These are phyloP conservation scores for Pogonus chalceus DNA, from an alignment of 1,140 invertebrate genomes.

Conservation along the genomic window DNA sequence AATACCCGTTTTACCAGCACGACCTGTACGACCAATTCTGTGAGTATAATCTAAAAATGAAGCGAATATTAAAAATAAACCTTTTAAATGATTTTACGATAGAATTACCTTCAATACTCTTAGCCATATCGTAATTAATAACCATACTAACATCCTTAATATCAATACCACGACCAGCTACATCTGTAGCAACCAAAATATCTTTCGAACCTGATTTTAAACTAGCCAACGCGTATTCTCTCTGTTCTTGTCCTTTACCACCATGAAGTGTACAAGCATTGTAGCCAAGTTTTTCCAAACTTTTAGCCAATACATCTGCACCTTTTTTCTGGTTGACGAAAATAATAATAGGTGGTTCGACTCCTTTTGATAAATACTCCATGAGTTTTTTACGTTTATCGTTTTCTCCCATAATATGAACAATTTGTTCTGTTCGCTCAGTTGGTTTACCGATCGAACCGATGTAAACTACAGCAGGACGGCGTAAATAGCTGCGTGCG, in stretches of 20 bases:
- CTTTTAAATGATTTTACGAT: neutral
- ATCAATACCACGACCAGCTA: conserved; percentile 99
- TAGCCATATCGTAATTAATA: conserved; percentile 99
- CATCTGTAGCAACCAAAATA: conserved; percentile 99
- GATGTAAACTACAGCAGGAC: conserved; percentile 97
- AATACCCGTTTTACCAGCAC: conserved; percentile 94
- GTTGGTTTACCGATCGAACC: conserved; percentile 97
- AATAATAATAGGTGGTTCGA: conserved; percentile 96
- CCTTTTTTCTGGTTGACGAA: conserved; percentile 99
- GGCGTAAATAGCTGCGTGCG: conserved; percentile 85
- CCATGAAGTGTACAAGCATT: conserved; percentile 96
- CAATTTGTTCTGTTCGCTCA: conserved; percentile 95
- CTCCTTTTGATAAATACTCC: conserved; percentile 73
- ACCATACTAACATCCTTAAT: conserved; percentile 98
- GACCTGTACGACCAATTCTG: conserved; percentile 97
- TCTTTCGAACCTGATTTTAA: conserved; percentile 92
- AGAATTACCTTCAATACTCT: conserved; percentile 79
- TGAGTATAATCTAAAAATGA: conserved; percentile 90
- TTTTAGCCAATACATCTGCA: conserved; percentile 94
- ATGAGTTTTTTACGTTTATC: conserved; percentile 88
- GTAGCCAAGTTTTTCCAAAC: conserved; percentile 93
- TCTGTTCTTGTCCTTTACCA: conserved; percentile 98
- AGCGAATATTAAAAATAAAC: conserved; percentile 14
- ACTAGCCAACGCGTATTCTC: conserved; percentile 94
- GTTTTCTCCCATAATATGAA: conserved; percentile 88